Conservation (phyloP, 2,888 invertebrate genomes). For the Pilophorus perplexus region DNA sequence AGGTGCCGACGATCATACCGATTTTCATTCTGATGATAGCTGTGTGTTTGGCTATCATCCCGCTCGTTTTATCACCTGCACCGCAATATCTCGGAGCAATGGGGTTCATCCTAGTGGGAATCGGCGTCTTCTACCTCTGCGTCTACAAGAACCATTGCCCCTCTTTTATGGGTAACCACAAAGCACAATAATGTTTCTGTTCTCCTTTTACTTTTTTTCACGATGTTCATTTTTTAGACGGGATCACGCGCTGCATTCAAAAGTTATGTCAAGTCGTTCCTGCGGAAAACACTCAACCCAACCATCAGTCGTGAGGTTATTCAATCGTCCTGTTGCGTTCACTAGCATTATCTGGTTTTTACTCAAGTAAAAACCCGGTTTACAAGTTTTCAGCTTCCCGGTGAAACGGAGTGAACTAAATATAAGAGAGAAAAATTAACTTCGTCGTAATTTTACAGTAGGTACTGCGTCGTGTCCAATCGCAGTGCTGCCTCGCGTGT, state of each 20-base stretch:
- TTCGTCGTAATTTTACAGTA: no score
- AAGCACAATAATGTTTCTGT: slow-evolving; percentile 53
- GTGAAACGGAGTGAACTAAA: no score
- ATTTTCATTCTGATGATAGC: slow-evolving; percentile 69
- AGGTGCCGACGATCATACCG: slow-evolving; percentile 70
- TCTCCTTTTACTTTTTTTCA: neutral
- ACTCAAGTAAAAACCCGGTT: no score
- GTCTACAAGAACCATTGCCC: slow-evolving; percentile 69
- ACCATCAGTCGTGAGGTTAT: no score
- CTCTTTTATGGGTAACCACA: slow-evolving; percentile 64
- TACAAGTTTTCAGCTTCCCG: no score
- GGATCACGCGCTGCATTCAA: slow-evolving; percentile 17
- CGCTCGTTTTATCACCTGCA: slow-evolving; percentile 72
- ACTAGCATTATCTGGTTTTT: no score
- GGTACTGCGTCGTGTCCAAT: no score
- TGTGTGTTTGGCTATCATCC: slow-evolving; percentile 69
- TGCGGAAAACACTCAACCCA: slow-evolving; percentile 16
- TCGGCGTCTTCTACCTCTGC: slow-evolving; percentile 69
- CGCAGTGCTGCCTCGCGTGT: no score
- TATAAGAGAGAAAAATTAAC: no score
- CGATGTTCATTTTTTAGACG: neutral
- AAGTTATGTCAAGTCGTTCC: slow-evolving; percentile 24
- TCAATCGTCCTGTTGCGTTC: no score
- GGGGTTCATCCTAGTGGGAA: slow-evolving; percentile 67
- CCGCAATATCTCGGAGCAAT: slow-evolving; percentile 73